Conservation (phyloP, 2,113 vertebrate species). For the Sminthopsis crassicaudata region DNA sequence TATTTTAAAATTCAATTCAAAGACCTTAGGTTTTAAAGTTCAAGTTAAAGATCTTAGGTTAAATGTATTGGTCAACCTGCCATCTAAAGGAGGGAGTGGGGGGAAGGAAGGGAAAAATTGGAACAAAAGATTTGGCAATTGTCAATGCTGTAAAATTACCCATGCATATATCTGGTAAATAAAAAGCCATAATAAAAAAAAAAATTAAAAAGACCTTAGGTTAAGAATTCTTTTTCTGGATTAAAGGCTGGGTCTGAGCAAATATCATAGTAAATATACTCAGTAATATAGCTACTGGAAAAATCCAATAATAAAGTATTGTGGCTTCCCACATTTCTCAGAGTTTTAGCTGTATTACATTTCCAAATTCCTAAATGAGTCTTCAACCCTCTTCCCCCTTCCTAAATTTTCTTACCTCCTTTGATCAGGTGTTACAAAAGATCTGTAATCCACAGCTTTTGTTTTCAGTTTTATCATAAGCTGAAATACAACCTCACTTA, state of each 20-base stretch:
- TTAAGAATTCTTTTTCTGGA: neutral
- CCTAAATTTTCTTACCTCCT: conserved; percentile 6
- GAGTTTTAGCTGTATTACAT: conserved; percentile 74
- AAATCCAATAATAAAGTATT: conserved; percentile 65
- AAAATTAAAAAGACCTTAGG: neutral
- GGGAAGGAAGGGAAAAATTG: no score
- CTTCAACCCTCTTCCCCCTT: neutral
- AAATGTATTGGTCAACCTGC: no score
- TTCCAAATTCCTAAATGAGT: conserved; percentile 68
- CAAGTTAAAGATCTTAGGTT: neutral
- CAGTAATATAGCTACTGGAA: conserved; percentile 57
- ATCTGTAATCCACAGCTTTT: conserved; percentile 79
- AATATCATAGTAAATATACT: conserved; percentile 1
- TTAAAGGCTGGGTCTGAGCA: conserved; percentile 5
- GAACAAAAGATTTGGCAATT: no score
- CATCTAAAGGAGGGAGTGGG: no score
- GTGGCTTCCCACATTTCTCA: conserved; percentile 37
- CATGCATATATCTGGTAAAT: no score
- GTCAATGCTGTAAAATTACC: no score
- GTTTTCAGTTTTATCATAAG: conserved; percentile 83
- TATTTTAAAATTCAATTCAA: neutral
- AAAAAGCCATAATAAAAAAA: no score
- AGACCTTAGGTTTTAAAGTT: neutral
- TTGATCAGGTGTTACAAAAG: conserved; percentile 65
- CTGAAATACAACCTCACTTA: conserved; percentile 80